Evolutionary conservation across 2,113 vertebrate genomes (phyloP).

Genomic region (Xenus cinereus): DNA sequence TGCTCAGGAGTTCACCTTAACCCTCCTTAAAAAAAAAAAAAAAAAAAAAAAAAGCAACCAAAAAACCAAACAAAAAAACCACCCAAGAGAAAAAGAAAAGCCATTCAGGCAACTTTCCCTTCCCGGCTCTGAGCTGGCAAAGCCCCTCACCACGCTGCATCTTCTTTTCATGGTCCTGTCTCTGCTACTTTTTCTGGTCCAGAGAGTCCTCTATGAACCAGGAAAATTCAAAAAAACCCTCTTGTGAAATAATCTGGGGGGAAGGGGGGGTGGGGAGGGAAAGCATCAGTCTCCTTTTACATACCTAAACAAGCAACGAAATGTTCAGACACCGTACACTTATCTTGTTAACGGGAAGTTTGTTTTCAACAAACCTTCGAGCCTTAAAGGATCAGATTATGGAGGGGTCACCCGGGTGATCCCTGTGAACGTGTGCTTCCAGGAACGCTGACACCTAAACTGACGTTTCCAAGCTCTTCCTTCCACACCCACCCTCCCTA

Average conservation of each 20-base stretch:
- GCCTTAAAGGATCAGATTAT: not conserved
- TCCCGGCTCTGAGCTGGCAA: not conserved
- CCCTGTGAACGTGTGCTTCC: fast-evolving
- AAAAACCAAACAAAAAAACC: too few relatives aligned
- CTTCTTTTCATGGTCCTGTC: not conserved
- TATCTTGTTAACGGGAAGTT: not conserved
- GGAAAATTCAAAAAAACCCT: not conserved
- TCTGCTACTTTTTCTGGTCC: not conserved
- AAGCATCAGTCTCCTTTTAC: not conserved
- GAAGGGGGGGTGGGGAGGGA: fast-evolving
- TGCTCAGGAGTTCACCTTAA: not conserved
- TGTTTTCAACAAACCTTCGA: not conserved
- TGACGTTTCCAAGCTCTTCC: not conserved
- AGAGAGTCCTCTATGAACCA: not conserved
- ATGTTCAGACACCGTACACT: fast-evolving
- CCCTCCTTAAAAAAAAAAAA: not conserved
- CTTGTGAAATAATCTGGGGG: not conserved
- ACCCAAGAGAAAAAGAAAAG: not conserved
- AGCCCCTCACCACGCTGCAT: not conserved
- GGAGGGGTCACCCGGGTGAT: not conserved
- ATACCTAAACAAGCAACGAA: not conserved
- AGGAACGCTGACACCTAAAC: not conserved
- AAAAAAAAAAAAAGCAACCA: not conserved
- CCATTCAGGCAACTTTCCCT: not conserved
- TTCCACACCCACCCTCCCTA: not conserved